Base-by-base conservation (phyloP, 2,797 vertebrate species). In the Phaenicophaeus curvirostris region DNA sequence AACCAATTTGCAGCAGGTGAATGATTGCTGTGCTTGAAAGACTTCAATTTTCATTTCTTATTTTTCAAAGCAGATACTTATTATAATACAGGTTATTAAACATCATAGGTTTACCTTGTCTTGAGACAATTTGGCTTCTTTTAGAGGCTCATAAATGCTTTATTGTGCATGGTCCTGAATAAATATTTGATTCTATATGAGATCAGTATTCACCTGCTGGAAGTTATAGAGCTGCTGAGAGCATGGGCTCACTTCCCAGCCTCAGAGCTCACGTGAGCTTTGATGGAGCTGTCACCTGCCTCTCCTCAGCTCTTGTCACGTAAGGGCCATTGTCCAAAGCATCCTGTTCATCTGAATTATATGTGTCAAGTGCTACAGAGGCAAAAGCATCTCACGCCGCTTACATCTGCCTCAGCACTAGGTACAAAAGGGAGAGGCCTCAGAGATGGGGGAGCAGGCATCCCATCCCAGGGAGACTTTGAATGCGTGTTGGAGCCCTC, bases 31-130 rank as follows among this genome's bases (percentile, higher is more conserved):
- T 86, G 85, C 94, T 91, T 63, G 25, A 93, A 69, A 90, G 85
- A 48, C 73, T 90, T 93, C 82, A 28, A 62, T 90, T 95, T 87
- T 33, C 80, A 2, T 50, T 85, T 71, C 66, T 81, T 92, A 46
- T 89, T 93, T 92, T 94, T 33, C 54, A 51, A 75, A 92, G 91
- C 79, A 85, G 92, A 72, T 55, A 48, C 84, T 96, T 89, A 93
- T 96, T 95, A 89, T 87, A 96, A 92, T 92, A 94, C 90, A 96
- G 86, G 80, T 94, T 97, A 96, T 95, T 96, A 96, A 97, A 83
- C 89, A 95, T 77, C 96, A 85, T 89, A 93, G 91, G 83, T 95
- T 97, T 97, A 75, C 94, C 90, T 94, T 90, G 90, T 93, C 94
- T 96, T 95, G 93, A 97, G 96, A 96, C 68, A 80, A 94, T 91